These are phyloP conservation scores for Cheirogaleus medius DNA, from an alignment of 2,113 vertebrate genomes.

Conservation along the genomic window DNA sequence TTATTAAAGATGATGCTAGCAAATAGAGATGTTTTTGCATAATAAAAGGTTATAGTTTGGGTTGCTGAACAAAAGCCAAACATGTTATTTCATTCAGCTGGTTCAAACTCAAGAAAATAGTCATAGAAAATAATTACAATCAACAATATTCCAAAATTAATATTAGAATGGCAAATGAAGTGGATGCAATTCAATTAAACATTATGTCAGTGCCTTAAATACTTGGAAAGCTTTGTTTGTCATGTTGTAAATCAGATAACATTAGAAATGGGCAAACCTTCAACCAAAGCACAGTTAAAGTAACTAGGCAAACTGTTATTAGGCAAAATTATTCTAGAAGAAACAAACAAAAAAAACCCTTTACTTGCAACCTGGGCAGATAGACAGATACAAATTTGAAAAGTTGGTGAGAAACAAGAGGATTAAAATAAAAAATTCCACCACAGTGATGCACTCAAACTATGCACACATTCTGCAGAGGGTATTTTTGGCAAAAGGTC, in stretches of 20 bases:
- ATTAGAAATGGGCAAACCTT: slow-evolving; percentile 36
- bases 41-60: slow-evolving; percentile 51
- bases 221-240: slow-evolving; percentile 44
- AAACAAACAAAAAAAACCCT: neutral
- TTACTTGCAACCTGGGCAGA: slow-evolving; percentile 11
- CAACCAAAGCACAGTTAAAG: neutral
- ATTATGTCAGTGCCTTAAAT: slow-evolving; percentile 14
- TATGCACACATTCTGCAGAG: neutral
- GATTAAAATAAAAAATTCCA: neutral
- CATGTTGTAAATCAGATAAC: slow-evolving; percentile 44
- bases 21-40: slow-evolving; percentile 55
- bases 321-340: neutral
- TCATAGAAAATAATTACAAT: slow-evolving; percentile 51
- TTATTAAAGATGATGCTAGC: slow-evolving; percentile 2
- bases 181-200: slow-evolving; percentile 47
- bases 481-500: too few relatives aligned
- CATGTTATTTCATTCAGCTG: slow-evolving; percentile 48
- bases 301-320: neutral
- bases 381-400: neutral
- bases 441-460: neutral
- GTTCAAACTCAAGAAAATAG: slow-evolving; percentile 50
- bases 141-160: slow-evolving; percentile 63
- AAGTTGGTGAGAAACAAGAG: neutral
- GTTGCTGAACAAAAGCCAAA: slow-evolving; percentile 51
- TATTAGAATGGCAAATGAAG: slow-evolving; percentile 52